Evolutionary conservation across 2,888 invertebrate genomes (phyloP), one percentile per base, ranked within the genome.

Genomic region (Boloria selene): DNA sequence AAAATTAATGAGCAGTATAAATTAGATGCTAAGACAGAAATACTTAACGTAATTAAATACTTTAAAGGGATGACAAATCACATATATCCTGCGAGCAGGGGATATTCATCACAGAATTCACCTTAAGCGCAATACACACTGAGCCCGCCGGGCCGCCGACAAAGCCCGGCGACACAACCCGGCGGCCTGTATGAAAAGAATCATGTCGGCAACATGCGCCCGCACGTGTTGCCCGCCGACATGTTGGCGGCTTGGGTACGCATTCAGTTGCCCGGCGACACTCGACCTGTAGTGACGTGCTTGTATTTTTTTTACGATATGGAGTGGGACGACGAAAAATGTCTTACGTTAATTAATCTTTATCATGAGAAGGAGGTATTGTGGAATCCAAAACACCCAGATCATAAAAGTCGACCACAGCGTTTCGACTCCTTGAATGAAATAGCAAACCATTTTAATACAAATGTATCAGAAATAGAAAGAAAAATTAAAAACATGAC

Each of bases 41-140:
- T 75, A 70, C 66, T 74, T 69, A 74, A 74, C 69, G 70, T 74
- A 73, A 63, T 74, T 0, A 73, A 73, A 74, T 71, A 75, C 72
- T 73, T 74, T 72, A 72, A 69, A 72, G 72, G 71, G 31, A 72
- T 73, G 69, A 64, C 64, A 67, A 67, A 67, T 69, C 69, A 22
- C 22, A 22, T 22, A 22, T 22, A 22, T 22, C 22, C 22, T 22
- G 22, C 64, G 61, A 69, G 67, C 68, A 70, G 13, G 65, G 69
- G 68, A 68, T 71, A 68, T 72, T 71, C 61, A 66, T 63, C 65
- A 68, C 72, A 69, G 17, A 61, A 68, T 64, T 68, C 45, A 67
- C 56, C 64, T 64, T 52, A 64, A n/a, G n/a, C n/a, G n/a, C n/a
- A n/a, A n/a, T n/a, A n/a, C 26, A 26, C 26, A 4, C 26, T 26